phyloP scores from a whole-genome alignment of 1,140 invertebrate species.

The Mercenaria mercenaria region DNA sequence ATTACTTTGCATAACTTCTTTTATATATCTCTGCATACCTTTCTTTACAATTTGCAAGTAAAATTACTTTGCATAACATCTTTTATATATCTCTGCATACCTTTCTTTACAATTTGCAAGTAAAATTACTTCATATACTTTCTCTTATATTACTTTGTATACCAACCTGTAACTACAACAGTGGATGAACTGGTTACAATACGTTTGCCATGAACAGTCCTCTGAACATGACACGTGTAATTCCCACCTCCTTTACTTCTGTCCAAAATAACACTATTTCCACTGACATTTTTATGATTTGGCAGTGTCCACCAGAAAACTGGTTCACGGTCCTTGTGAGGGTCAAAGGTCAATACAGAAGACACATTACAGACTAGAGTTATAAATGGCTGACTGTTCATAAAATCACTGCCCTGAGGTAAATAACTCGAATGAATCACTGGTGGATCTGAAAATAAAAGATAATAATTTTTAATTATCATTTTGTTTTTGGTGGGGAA shows the following conservation, averaged over 20 bases:
- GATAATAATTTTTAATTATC: not conserved
- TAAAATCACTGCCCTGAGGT: conserved; percentile 30
- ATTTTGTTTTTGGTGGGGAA: too few species aligned
- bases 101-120: too few species aligned
- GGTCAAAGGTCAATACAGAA: conserved; percentile 14
- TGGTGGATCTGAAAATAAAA: conserved; percentile 14
- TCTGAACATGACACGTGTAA: conserved; percentile 4
- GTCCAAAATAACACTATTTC: not conserved
- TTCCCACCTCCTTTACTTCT: not conserved
- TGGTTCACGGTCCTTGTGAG: conserved; percentile 11
- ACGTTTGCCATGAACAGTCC: not conserved
- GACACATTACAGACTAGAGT: conserved; percentile 32
- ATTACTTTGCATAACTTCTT: too few species aligned
- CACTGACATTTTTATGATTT: conserved; percentile 21
- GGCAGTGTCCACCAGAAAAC: conserved; percentile 49
- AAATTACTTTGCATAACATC: too few species aligned
- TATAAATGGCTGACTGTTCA: not conserved
- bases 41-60: too few species aligned
- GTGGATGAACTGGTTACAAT: not conserved
- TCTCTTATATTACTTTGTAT: too few species aligned
- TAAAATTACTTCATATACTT: too few species aligned
- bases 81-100: too few species aligned
- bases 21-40: too few species aligned
- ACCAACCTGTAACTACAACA: not conserved
- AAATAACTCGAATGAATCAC: not conserved